Base-by-base conservation (phyloP, 53 echinoderm and acorn worm species). In the Stichopus horrens region DNA sequence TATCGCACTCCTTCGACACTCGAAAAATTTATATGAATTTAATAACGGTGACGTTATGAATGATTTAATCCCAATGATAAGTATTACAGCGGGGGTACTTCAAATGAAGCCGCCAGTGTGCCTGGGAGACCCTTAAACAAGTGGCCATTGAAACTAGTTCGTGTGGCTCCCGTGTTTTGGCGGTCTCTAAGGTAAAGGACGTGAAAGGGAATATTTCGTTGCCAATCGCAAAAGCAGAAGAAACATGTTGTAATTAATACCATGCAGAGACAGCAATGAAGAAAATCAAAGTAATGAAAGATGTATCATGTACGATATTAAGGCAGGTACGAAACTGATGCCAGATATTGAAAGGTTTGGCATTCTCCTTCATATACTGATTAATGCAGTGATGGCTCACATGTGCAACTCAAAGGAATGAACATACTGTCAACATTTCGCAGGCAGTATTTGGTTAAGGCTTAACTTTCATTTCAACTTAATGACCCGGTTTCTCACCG, bases 21-120 rank as follows among this genome's bases (percentile, higher is more conserved):
- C 21, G 56, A 81, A 56, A 81, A 81, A 57, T 81, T 81, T 81
- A 81, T 81, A 81, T 81, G 81, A 81, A 81, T 81, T 81, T 81
- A 81, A 81, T 81, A 81, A 56, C 81, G 57, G 58, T 81, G 81
- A 56, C 81, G 58, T 81, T 81, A 81, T 81, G 81, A 81, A 81
- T 81, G 81, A 81, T 81, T 81, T 81, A 81, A 81, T 81, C 81
- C 81, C 22, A 81, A 81, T 81, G 58, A 56, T 81, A 81, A 51
- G 81, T 58, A 56, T 81, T 81, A 58, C 55, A 58, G 22, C 21
- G n/a, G 75, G 56, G 56, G 11, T 57, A 57, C 81, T 81, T 81
- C 56, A 81, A 58, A 81, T 58, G 22, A 37, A 56, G 58, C 81
- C 81, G 81, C 81, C 81, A 23, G 58, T 57, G 81, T 81, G 81